Evolutionary conservation across 2,797 vertebrate species (phyloP).

Genomic region (Phyllotis vaccarum): DNA sequence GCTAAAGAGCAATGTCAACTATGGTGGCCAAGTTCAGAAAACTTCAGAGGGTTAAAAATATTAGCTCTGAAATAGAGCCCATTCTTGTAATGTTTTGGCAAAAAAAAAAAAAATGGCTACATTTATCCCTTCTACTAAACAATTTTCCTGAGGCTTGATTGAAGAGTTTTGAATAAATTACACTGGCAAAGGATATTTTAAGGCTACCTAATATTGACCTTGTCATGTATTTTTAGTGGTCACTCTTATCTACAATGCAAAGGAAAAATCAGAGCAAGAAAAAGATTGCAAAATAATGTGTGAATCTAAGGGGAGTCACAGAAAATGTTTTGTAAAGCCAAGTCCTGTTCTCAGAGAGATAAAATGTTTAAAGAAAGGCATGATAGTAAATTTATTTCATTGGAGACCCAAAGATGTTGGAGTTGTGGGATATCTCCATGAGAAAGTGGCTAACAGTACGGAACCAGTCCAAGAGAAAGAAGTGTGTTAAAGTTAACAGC

Average conservation of each 20-base stretch:
- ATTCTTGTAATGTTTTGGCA: background rate
- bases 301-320: too few species aligned
- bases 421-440: background rate
- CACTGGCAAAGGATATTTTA: background rate
- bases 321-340: too few species aligned
- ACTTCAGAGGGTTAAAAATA: background rate
- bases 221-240: background rate
- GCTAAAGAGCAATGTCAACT: too few species aligned
- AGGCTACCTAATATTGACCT: background rate
- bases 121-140: background rate
- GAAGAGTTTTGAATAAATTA: background rate
- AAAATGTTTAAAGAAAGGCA: background rate
- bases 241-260: background rate
- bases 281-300: background rate
- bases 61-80: background rate
- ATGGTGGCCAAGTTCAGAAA: background rate
- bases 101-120: background rate
- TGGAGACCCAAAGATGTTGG: background rate
- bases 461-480: background rate
- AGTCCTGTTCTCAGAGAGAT: background rate
- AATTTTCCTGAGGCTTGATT: too few species aligned
- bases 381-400: background rate
- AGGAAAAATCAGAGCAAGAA: too few species aligned
- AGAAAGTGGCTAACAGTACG: background rate
- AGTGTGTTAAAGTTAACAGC: too few species aligned